Evolutionary conservation across 2,888 invertebrate genomes (phyloP).

Genomic region (Zonitis immaculata): DNA sequence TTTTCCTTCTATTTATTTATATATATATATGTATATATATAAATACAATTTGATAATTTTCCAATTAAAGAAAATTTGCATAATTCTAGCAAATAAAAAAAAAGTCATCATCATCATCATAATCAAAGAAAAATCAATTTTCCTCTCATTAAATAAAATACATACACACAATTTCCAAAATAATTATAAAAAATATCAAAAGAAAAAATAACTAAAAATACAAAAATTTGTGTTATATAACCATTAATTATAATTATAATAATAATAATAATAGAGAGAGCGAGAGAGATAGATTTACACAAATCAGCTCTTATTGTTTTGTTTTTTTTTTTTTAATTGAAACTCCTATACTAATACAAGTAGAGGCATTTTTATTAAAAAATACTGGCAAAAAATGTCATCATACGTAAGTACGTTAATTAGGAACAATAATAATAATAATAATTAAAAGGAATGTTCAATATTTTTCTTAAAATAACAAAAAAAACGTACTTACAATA

Average conservation of each 20-base stretch:
- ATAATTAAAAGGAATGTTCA: not conserved
- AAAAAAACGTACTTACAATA: slow-evolving; percentile 15
- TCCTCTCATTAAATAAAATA: too few relatives aligned
- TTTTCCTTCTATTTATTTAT: too few relatives aligned
- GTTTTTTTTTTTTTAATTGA: not conserved
- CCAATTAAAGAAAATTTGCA: too few relatives aligned
- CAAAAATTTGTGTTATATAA: not conserved
- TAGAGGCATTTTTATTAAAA: slow-evolving; percentile 34
- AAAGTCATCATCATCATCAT: too few relatives aligned
- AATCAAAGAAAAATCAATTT: too few relatives aligned
- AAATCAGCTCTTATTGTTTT: not conserved
- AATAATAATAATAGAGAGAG: not conserved
- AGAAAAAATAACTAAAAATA: too few relatives aligned
- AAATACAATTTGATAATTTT: too few relatives aligned
- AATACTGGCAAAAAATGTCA: slow-evolving; percentile 37
- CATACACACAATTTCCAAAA: too few relatives aligned
- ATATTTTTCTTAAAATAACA: not conserved
- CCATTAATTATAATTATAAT: too few relatives aligned
- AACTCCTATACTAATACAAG: slow-evolving; percentile 24
- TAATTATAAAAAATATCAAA: too few relatives aligned
- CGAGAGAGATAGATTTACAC: not conserved
- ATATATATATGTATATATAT: too few relatives aligned
- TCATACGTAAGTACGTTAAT: slow-evolving; percentile 36
- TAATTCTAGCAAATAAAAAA: too few relatives aligned
- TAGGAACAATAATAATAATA: slow-evolving; percentile 31